Conservation (phyloP, 2,888 invertebrate genomes). For the Spisula solida region DNA sequence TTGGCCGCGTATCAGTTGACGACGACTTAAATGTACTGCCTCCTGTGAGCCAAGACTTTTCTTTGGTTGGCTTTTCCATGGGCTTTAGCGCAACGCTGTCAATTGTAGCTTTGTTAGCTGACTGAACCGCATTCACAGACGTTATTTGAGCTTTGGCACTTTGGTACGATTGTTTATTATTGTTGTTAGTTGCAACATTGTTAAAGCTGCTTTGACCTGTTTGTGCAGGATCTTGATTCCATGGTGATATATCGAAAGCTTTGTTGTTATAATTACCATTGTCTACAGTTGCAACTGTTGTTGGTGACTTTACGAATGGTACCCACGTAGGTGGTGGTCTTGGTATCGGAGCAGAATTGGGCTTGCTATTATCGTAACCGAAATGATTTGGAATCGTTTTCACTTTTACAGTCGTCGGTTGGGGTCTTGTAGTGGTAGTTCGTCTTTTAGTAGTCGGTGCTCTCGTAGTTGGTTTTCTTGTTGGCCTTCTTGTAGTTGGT, state of each 20-base stretch:
- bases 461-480: not conserved
- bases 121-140: not conserved
- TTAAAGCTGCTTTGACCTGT: not conserved
- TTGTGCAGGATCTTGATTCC: slow-evolving; percentile 1
- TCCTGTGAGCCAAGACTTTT: not conserved
- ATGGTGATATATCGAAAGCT: not conserved
- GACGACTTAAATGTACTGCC: slow-evolving; percentile 4
- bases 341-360: not conserved
- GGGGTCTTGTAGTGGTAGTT: not conserved
- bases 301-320: not conserved
- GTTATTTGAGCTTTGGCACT: not conserved
- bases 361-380: not conserved
- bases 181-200: not conserved
- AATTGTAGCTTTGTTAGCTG: not conserved
- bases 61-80: not conserved
- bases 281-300: not conserved
- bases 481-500: not conserved
- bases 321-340: not conserved
- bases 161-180: slow-evolving; percentile 3
- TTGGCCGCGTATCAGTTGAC: not conserved
- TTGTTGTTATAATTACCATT: not conserved
- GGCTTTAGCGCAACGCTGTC: not conserved
- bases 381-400: not conserved
- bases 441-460: not conserved
- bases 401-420: not conserved